Conservation (phyloP, 2,113 vertebrate species). For the Mionectes macconnelli region DNA sequence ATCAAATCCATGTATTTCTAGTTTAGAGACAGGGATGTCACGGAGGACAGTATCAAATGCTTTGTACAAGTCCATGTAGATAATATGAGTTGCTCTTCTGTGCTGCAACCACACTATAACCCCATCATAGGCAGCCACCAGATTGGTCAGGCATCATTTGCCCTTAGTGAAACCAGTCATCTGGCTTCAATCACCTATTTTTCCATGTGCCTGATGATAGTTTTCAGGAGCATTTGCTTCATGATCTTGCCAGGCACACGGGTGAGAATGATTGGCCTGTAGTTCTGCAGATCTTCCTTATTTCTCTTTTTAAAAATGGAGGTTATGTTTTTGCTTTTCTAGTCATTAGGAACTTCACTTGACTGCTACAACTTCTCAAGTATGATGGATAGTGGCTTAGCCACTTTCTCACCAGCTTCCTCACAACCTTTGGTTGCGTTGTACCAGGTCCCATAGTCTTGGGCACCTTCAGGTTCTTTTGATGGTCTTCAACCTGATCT, state of each 20-base stretch:
- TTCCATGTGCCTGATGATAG: not conserved
- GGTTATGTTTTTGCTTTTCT: not conserved
- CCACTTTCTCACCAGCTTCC: not conserved
- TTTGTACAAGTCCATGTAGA: not conserved
- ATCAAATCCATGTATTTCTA: not conserved
- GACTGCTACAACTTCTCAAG: not conserved
- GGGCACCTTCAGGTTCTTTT: not conserved
- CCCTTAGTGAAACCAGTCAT: not conserved
- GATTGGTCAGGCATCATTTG: not conserved
- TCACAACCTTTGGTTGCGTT: not conserved
- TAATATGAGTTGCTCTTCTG: not conserved
- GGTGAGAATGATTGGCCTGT: not conserved
- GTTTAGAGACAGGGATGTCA: not conserved
- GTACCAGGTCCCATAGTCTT: not conserved
- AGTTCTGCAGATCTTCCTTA: not conserved
- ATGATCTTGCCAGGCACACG: not conserved
- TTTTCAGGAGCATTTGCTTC: not conserved
- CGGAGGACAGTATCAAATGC: not conserved
- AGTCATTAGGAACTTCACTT: not conserved
- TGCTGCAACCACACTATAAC: not conserved
- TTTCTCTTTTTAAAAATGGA: not conserved
- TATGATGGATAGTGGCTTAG: not conserved
- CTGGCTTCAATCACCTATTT: not conserved
- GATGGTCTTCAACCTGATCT: not conserved
- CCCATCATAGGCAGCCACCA: not conserved